phyloP scores from a whole-genome alignment of 1,140 invertebrate genomes.

The Drosophila bocki region DNA sequence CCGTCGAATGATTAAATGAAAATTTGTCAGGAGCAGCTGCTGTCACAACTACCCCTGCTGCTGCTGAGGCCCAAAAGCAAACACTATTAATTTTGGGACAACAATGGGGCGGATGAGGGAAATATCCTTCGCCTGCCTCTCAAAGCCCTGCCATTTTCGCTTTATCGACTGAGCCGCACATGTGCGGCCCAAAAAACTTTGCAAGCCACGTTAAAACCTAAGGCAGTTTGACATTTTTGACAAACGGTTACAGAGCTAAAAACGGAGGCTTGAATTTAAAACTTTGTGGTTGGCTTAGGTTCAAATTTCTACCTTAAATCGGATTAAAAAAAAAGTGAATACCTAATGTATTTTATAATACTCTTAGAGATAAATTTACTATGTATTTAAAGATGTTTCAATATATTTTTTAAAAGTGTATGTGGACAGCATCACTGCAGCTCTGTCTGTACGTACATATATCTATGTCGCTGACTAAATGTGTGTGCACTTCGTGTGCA shows the following conservation, averaged over 20 bases:
- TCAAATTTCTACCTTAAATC: not conserved
- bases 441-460: conserved; percentile 19
- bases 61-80: conserved; percentile 43
- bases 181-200: conserved; percentile 27
- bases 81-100: conserved; percentile 60
- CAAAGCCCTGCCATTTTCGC: conserved; percentile 5
- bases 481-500: conserved; percentile 42
- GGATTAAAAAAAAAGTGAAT: not conserved
- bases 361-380: not conserved
- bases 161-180: conserved; percentile 42
- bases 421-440: conserved; percentile 34
- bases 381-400: not conserved
- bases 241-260: conserved; percentile 12
- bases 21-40: conserved; percentile 74
- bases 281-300: not conserved
- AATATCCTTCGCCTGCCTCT: conserved; percentile 1
- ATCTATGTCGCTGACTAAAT: conserved; percentile 20
- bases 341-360: not conserved
- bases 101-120: conserved; percentile 37
- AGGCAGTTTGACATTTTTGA: conserved; percentile 61
- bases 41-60: conserved; percentile 12
- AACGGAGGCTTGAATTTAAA: not conserved
- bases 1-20: conserved; percentile 72
- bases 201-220: conserved; percentile 27
- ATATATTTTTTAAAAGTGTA: conserved; percentile 2